A percentile compares a stretch with the other conserved stretches of the same genome.
Evolutionary conservation across 1,140 invertebrate species (phyloP).

Genomic region (Apis mellifera): Amel_HAv3.1 CM009931.2:19673001-19673500

Average conservation of each 20-base stretch:
- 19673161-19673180: conserved; percentile 41
- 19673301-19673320: conserved; percentile 28
- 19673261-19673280: conserved; percentile 49
- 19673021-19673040: conserved; percentile 73
- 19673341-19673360: not conserved
- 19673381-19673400: not conserved
- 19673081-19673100: conserved; percentile 50
- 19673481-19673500: too few relatives aligned
- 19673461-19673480: not conserved
- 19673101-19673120: conserved; percentile 25
- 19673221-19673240: conserved; percentile 44
- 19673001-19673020: conserved; percentile 77
- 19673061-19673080: conserved; percentile 78
- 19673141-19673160: too few relatives aligned
- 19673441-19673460: not conserved
- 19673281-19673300: conserved; percentile 33
- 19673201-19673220: conserved; percentile 27
- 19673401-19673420: not conserved
- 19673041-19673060: conserved; percentile 79
- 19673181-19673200: conserved; percentile 45
- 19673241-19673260: conserved; percentile 70
- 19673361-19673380: conserved; percentile 10
- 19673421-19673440: not conserved
- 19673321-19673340: conserved; percentile 1
- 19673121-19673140: not conserved